Conservation (phyloP, 92 coral and sea anemone species). For the Plumapathes pennacea region DNA sequence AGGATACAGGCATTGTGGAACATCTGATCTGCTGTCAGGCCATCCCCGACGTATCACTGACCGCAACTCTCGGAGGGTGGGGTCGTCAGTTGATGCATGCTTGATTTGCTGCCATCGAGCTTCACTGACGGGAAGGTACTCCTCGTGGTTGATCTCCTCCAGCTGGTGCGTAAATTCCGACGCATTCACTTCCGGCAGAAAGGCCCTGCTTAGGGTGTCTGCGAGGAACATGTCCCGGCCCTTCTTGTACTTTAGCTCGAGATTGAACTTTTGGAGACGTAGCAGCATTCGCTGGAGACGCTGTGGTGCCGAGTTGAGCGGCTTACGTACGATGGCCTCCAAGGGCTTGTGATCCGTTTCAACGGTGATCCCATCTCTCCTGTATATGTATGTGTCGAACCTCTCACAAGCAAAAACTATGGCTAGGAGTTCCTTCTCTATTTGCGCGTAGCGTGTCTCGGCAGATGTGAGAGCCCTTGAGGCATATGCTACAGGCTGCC, state of each 20-base stretch:
- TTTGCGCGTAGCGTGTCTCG: conserved; percentile 8
- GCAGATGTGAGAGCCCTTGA: conserved; percentile 1
- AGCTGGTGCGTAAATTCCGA: not conserved
- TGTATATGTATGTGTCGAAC: conserved; percentile 6
- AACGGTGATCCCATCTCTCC: conserved; percentile 1
- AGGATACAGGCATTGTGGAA: not conserved
- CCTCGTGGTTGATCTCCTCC: conserved; percentile 1
- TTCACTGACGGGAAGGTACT: not conserved
- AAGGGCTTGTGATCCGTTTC: conserved; percentile 10
- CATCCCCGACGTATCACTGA: conserved; percentile 7
- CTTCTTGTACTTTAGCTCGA: conserved; percentile 5
- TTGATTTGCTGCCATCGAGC: not conserved
- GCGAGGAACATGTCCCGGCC: not conserved
- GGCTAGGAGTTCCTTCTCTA: not conserved
- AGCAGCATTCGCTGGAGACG: conserved; percentile 7
- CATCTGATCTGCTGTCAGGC: not conserved
- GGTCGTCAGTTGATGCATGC: not conserved
- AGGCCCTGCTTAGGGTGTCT: not conserved
- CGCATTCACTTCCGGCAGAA: not conserved
- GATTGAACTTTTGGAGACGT: conserved; percentile 3
- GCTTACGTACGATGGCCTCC: not conserved
- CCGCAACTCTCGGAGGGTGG: not conserved
- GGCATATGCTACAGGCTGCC: conserved; percentile 11
- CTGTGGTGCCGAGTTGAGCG: not conserved
- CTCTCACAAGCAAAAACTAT: conserved; percentile 6